Evolutionary conservation across 2,888 invertebrate species (phyloP).

Genomic region (Caenorhabditis imperialis): DNA sequence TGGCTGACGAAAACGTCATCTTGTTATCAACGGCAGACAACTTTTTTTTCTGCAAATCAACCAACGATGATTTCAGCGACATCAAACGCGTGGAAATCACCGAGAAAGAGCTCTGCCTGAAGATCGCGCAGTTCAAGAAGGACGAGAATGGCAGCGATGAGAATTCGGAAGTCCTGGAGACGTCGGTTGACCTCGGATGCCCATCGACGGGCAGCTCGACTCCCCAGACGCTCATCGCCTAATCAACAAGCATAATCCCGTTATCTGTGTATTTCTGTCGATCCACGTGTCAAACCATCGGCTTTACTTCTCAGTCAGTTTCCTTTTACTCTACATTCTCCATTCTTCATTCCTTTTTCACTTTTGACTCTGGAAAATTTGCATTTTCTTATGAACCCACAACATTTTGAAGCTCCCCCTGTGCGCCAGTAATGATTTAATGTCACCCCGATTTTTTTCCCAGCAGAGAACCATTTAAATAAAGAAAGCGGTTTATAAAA

Average conservation of each 20-base stretch:
- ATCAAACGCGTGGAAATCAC: slow-evolving; percentile 40
- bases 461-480: slow-evolving; percentile 17
- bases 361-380: slow-evolving; percentile 34
- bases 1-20: no score
- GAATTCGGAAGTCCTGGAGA: slow-evolving; percentile 43
- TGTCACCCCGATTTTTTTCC: slow-evolving; percentile 3
- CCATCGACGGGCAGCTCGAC: slow-evolving; percentile 28
- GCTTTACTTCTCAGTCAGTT: slow-evolving; percentile 46
- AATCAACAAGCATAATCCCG: neutral
- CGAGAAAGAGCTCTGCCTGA: slow-evolving; percentile 46
- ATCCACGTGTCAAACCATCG: slow-evolving; percentile 37
- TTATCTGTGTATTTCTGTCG: slow-evolving; percentile 43
- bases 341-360: neutral
- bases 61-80: slow-evolving; percentile 47
- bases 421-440: slow-evolving; percentile 3
- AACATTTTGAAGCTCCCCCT: no score
- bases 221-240: slow-evolving; percentile 40
- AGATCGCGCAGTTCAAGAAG: slow-evolving; percentile 39
- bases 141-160: slow-evolving; percentile 43
- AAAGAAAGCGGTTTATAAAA: slow-evolving; percentile 36
- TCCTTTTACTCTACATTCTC: neutral
- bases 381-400: slow-evolving; percentile 4
- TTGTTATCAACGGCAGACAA: no score
- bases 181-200: slow-evolving; percentile 42
- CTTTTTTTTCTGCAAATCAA: neutral